phyloP scores from a whole-genome alignment of 2,888 invertebrate genomes.

The Nebria salina region DNA sequence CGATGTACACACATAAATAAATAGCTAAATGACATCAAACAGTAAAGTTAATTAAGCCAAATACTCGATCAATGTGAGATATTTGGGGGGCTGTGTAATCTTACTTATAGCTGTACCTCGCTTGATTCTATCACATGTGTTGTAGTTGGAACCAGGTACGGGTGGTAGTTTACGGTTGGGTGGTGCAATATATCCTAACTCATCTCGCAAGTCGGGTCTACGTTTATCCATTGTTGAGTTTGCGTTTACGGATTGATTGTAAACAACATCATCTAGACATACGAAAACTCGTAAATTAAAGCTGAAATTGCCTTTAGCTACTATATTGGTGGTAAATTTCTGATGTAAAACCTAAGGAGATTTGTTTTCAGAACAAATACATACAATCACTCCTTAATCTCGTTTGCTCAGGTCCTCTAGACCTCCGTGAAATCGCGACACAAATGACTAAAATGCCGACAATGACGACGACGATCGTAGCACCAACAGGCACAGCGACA shows the following conservation, averaged over 20 bases:
- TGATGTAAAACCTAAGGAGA: no score
- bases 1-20: slow-evolving; percentile 3
- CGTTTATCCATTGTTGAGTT: slow-evolving; percentile 80
- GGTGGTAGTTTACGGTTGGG: slow-evolving; percentile 92
- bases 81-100: slow-evolving; percentile 58
- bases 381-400: slow-evolving; percentile 87
- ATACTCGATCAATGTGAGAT: background rate
- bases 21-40: background rate
- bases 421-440: slow-evolving; percentile 83
- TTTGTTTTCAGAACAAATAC: slow-evolving; percentile 60
- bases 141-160: slow-evolving; percentile 92
- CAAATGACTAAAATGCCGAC: slow-evolving; percentile 92
- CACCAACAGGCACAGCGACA: slow-evolving; percentile 89
- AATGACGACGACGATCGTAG: slow-evolving; percentile 88
- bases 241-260: slow-evolving; percentile 83
- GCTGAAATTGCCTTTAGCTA: no score
- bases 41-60: background rate
- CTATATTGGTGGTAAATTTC: no score
- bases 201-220: slow-evolving; percentile 84
- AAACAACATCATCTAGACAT: slow-evolving; percentile 85
- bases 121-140: slow-evolving; percentile 93
- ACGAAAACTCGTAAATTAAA: background rate
- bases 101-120: slow-evolving; percentile 92
- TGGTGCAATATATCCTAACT: slow-evolving; percentile 92
- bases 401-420: slow-evolving; percentile 72